These are phyloP conservation scores for Bombus sylvicola DNA, from an alignment of 1,140 invertebrate genomes.

Conservation along the genomic window DNA sequence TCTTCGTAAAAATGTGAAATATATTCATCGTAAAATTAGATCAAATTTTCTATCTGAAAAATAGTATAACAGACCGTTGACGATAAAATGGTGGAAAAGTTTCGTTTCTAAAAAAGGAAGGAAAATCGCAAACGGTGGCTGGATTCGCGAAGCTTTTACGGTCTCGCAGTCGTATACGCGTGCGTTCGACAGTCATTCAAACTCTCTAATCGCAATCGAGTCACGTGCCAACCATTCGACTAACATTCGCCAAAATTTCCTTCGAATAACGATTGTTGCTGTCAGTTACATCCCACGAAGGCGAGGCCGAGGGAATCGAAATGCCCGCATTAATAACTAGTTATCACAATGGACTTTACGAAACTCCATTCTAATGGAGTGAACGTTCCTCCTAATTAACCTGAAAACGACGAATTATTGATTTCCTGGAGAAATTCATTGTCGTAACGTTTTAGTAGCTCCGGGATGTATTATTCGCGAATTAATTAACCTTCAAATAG, in stretches of 20 bases:
- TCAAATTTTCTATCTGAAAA: background rate
- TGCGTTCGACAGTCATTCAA: slow-evolving; percentile 52
- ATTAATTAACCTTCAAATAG: too few relatives aligned
- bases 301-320: background rate
- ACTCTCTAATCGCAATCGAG: slow-evolving; percentile 56
- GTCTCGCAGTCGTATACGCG: background rate
- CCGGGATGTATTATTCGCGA: too few relatives aligned
- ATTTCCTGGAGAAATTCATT: background rate
- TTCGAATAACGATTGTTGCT: slow-evolving; percentile 21
- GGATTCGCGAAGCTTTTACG: slow-evolving; percentile 24
- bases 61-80: background rate
- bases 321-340: slow-evolving; percentile 9
- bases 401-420: background rate
- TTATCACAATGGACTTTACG: background rate
- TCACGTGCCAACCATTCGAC: slow-evolving; percentile 52
- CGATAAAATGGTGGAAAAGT: background rate
- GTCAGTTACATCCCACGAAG: background rate
- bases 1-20: too few relatives aligned
- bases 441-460: background rate
- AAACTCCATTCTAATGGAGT: background rate
- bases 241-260: slow-evolving; percentile 24
- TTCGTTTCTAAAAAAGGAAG: background rate
- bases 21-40: too few relatives aligned
- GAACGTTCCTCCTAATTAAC: background rate
- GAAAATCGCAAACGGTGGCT: background rate